Percentiles rank a stretch among this genome's conserved stretches.
Evolutionary conservation across 1,140 invertebrate genomes (phyloP).

Genomic region (Brachionus rotundiformis): DNA sequence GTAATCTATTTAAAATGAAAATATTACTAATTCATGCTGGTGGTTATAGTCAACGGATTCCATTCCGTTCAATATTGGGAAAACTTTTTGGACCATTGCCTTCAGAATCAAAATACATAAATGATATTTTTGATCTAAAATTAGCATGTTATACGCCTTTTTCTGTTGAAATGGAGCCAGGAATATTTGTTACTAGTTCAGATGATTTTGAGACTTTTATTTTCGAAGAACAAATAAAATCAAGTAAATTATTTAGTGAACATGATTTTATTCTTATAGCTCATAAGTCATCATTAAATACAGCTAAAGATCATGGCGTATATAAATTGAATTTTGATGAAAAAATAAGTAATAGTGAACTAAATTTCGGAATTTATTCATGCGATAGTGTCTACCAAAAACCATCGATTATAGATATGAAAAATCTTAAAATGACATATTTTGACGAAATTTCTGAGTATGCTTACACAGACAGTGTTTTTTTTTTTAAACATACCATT

Average conservation of each 20-base stretch:
- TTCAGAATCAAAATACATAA: constrained; percentile 53
- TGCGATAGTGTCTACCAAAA: constrained; percentile 66
- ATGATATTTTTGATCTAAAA: constrained; percentile 63
- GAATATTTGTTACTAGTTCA: constrained; percentile 65
- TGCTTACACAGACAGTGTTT: constrained; percentile 66
- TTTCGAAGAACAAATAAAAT: constrained; percentile 54
- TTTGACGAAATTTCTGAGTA: not conserved
- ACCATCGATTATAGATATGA: constrained; percentile 61
- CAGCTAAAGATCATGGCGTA: constrained; percentile 65
- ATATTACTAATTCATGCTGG: constrained; percentile 66
- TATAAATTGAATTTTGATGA: constrained; percentile 55
- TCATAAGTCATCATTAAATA: constrained; percentile 62
- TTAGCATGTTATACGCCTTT: constrained; percentile 65
- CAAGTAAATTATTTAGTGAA: not conserved
- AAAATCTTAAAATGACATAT: constrained; percentile 58
- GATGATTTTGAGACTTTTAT: constrained; percentile 65
- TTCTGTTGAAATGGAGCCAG: constrained; percentile 61
- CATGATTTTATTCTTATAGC: constrained; percentile 64
- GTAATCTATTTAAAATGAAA: constrained; percentile 53
- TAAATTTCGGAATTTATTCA: not conserved
- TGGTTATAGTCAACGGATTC: constrained; percentile 65
- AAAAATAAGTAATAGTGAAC: constrained; percentile 55
- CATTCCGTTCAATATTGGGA: constrained; percentile 63
- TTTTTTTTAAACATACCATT: constrained; percentile 63
- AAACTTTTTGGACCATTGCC: constrained; percentile 65